A percentile compares a stretch with the other conserved stretches of the same genome.
phyloP scores from a whole-genome alignment of 2,113 vertebrate genomes.

The Podiceps cristatus region DNA sequence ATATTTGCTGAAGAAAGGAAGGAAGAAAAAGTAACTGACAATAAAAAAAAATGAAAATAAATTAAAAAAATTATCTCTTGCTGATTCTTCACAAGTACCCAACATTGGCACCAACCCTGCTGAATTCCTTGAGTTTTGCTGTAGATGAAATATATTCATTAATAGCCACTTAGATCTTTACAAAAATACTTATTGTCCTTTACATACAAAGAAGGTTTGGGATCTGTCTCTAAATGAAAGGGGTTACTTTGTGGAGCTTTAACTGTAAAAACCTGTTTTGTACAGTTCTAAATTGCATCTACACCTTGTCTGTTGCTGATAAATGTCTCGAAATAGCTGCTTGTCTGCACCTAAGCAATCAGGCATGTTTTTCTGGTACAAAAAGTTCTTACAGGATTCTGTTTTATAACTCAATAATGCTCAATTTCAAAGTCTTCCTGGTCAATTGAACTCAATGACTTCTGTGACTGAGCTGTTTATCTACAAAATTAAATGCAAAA shows the following conservation, averaged over 20 bases:
- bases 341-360: not conserved
- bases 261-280: not conserved
- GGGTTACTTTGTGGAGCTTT: not conserved
- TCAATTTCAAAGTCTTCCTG: not conserved
- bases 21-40: not conserved
- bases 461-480: not conserved
- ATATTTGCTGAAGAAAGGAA: not conserved
- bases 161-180: not conserved
- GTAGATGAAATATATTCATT: not conserved
- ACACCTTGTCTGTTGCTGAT: not conserved
- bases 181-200: not conserved
- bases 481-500: not conserved
- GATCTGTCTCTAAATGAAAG: not conserved
- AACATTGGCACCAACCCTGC: fast-evolving
- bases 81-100: not conserved
- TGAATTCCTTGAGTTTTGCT: not conserved
- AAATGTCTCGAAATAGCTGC: not conserved
- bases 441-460: not conserved
- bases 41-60: not conserved
- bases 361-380: not conserved
- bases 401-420: not conserved
- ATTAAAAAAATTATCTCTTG: not conserved
- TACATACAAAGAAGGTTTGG: not conserved
- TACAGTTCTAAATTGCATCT: not conserved
- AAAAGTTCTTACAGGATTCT: not conserved